Conservation (phyloP, 2,888 invertebrate genomes). For the Eurytoma adleriae region DNA sequence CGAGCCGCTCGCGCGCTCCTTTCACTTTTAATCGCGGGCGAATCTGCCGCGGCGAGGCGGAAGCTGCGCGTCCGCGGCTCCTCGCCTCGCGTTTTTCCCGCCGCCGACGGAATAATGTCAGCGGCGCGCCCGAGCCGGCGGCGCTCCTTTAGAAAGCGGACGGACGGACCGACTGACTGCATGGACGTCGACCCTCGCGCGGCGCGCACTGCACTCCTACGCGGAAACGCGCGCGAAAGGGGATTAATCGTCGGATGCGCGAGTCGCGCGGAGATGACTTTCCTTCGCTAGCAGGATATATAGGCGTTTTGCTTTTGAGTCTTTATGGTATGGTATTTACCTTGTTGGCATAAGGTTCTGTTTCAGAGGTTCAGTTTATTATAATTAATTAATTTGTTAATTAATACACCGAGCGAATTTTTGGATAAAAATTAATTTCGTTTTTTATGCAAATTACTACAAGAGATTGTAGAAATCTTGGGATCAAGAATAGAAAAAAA, state of each 20-base stretch:
- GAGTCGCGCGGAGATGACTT: neutral
- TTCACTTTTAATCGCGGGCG: slow-evolving; percentile 42
- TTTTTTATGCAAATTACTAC: too few relatives aligned
- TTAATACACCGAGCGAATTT: too few relatives aligned
- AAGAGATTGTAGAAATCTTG: too few relatives aligned
- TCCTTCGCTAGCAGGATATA: too few relatives aligned
- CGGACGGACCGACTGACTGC: neutral
- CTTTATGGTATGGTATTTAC: too few relatives aligned
- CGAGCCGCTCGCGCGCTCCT: slow-evolving; percentile 1
- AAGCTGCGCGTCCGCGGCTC: slow-evolving; percentile 1
- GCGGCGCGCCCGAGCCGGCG: neutral
- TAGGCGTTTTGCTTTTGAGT: too few relatives aligned
- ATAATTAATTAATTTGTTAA: too few relatives aligned
- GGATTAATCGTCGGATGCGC: neutral
- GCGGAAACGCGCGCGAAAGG: too few relatives aligned
- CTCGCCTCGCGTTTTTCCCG: neutral
- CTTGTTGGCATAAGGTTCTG: too few relatives aligned
- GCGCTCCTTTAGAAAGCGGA: slow-evolving; percentile 36
- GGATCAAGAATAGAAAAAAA: too few relatives aligned
- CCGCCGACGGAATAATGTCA: slow-evolving; percentile 17
- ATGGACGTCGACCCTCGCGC: slow-evolving; percentile 24
- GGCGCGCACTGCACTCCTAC: neutral
- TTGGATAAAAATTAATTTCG: too few relatives aligned
- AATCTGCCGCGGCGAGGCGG: slow-evolving; percentile 18
- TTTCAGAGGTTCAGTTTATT: too few relatives aligned